Base-by-base conservation (phyloP, 2,888 invertebrate species). In the Nomada flava region DNA sequence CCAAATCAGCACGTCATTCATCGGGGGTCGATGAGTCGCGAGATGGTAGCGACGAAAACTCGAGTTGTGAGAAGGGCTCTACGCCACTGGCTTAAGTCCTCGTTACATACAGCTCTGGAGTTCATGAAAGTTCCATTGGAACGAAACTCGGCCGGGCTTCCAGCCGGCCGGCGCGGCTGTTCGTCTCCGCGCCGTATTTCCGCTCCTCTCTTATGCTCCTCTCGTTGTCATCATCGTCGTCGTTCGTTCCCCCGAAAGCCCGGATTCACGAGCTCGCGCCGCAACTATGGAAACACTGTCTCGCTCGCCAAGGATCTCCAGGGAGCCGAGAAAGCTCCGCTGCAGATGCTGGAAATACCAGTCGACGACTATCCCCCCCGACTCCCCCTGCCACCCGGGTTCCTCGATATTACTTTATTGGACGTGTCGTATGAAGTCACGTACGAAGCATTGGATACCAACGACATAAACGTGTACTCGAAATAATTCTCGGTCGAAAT, bases 41-140 rank as follows among this genome's bases (percentile, higher is more conserved):
- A 15, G 9, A 20, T 52, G 18, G n/a, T 18, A 36, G 29, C 53
- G 20, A 47, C 23, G 57, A 52, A 52, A n/a, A 47, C 69, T 2
- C 20, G 9, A 2, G 9, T 3, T 1, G 63, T 23, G 13, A 50
- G 9, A 13, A 65, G 23, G 53, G 52, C 79, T 77, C 82, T 79
- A 82, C 86, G 88, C 76, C 85, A 79, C 65, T 88, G 88, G 80
- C 42, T 82, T 76, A 84, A 82, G 83, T 85, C 79, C 74, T 81
- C 87, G 86, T 85, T 83, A 85, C 85, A 79, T 60, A 83, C 65
- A 77, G 79, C 77, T 52, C 29, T 59, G 67, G 67, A 87, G 85
- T 87, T 84, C 87, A 88, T 89, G 88, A 89, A 88, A 88, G 80
- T 89, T 89, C 85, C 85, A 89, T 86, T 69, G 85, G 79, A 79